A percentile compares a stretch with the other conserved stretches of the same genome.
Conservation (phyloP, 1,140 invertebrate species). For the Ceratosolen solmsi region DNA sequence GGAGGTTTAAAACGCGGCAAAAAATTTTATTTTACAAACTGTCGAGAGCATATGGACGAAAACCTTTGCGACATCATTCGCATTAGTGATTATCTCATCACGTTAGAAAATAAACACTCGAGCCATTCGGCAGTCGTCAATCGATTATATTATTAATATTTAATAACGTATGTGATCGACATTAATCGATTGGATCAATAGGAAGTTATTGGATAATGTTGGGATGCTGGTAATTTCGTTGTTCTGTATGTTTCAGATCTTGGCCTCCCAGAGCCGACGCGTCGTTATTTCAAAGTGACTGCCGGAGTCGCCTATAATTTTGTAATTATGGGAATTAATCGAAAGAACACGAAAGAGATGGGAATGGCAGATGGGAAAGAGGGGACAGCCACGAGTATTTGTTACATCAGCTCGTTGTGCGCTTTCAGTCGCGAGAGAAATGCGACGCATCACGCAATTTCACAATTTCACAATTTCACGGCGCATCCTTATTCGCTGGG, state of each 20-base stretch:
- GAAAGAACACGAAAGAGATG: not conserved
- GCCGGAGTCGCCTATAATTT: not conserved
- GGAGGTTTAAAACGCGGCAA: too few relatives aligned
- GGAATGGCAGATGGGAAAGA: not conserved
- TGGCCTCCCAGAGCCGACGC: not conserved
- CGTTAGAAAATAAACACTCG: too few relatives aligned
- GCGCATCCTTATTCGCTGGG: too few relatives aligned
- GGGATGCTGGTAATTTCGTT: not conserved
- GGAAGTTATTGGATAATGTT: not conserved
- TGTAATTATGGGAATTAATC: conserved; percentile 13
- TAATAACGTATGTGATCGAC: not conserved
- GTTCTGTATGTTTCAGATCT: not conserved
- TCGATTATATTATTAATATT: conserved; percentile 37
- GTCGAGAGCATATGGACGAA: too few relatives aligned
- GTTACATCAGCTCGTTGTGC: not conserved
- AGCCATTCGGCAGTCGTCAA: too few relatives aligned
- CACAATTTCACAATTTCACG: too few relatives aligned
- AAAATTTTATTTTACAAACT: too few relatives aligned
- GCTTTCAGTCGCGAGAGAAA: not conserved
- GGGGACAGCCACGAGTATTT: not conserved
- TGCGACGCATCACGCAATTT: not conserved
- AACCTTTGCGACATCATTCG: too few relatives aligned
- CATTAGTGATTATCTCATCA: too few relatives aligned
- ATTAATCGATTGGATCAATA: conserved; percentile 31
- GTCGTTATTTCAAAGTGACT: conserved; percentile 26